Evolutionary conservation across 2,888 invertebrate genomes (phyloP).

Genomic region (Ormia ochracea): DNA sequence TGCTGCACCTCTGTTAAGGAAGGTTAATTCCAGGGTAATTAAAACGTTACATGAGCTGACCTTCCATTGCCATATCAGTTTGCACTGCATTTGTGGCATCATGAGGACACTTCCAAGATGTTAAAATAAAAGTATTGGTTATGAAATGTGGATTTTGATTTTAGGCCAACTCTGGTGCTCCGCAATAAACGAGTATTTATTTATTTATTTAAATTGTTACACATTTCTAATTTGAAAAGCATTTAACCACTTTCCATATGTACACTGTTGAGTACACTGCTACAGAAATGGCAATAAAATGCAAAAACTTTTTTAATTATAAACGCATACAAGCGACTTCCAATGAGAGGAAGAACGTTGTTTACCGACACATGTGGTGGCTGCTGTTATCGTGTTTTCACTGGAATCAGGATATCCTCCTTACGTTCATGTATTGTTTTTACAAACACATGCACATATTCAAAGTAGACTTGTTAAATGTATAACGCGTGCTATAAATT

Average conservation of each 20-base stretch:
- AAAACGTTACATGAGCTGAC: no score
- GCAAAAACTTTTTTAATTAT: slow-evolving; percentile 39
- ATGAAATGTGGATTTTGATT: no score
- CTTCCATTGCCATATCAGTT: no score
- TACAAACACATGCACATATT: not conserved
- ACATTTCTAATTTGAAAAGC: slow-evolving; percentile 46
- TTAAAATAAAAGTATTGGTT: no score
- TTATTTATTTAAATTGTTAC: slow-evolving; percentile 44
- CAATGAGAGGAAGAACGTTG: not conserved
- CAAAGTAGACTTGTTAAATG: slow-evolving; percentile 1
- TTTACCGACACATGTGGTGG: not conserved
- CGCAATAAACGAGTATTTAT: not conserved
- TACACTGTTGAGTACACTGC: not conserved
- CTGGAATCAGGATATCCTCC: slow-evolving; percentile 51
- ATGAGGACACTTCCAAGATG: no score
- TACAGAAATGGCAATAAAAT: not conserved
- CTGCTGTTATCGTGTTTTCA: slow-evolving; percentile 44
- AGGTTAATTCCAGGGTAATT: no score
- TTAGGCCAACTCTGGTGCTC: not conserved
- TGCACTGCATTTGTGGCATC: no score
- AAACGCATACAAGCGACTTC: slow-evolving; percentile 21
- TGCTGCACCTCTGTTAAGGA: no score
- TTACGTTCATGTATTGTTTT: slow-evolving; percentile 25
- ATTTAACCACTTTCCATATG: slow-evolving; percentile 9
- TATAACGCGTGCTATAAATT: slow-evolving; percentile 55